Conservation (phyloP, 2,888 invertebrate species). For the Cantharis lateralis region DNA sequence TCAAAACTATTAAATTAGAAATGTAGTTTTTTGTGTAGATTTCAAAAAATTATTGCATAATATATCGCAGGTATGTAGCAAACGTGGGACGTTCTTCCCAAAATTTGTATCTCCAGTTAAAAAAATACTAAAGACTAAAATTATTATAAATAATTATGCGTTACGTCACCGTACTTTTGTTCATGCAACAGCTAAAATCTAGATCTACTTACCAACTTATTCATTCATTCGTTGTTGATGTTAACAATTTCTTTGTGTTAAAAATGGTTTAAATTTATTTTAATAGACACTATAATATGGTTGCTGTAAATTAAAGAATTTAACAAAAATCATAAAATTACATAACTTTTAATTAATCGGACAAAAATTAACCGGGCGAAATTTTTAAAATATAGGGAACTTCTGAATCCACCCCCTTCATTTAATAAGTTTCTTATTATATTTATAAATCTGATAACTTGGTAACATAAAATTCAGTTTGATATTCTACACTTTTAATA, state of each 20-base stretch:
- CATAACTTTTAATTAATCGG: neutral
- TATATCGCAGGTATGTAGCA: too few relatives aligned
- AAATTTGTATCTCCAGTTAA: neutral
- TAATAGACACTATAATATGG: neutral
- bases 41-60: too few relatives aligned
- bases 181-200: neutral
- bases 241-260: neutral
- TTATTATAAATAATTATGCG: neutral
- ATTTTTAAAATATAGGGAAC: too few relatives aligned
- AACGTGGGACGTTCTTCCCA: too few relatives aligned
- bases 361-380: too few relatives aligned
- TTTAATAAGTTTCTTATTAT: too few relatives aligned
- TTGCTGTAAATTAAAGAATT: neutral
- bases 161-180: neutral
- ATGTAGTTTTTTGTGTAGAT: too few relatives aligned
- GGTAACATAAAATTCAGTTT: too few relatives aligned
- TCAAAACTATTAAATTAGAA: too few relatives aligned
- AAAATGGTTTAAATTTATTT: neutral
- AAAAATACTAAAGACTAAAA: neutral
- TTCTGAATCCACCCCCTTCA: too few relatives aligned
- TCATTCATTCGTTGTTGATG: neutral
- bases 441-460: too few relatives aligned
- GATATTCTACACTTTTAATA: too few relatives aligned
- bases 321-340: neutral
- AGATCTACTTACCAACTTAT: slow-evolving; percentile 3